Evolutionary conservation across 2,797 vertebrate genomes (phyloP).

Genomic region (Ibycter americanus): DNA sequence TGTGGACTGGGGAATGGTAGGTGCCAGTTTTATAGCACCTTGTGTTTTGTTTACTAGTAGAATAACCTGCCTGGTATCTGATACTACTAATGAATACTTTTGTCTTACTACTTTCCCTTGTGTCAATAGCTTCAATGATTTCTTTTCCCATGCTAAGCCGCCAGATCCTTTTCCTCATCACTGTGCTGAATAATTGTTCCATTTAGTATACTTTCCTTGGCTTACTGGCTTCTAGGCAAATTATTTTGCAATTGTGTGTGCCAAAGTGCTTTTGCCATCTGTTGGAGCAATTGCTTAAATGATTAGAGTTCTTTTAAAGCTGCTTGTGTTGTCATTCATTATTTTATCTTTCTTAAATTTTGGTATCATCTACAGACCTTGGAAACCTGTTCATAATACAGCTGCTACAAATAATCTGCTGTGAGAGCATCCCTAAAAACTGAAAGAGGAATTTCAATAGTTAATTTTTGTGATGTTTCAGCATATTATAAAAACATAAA

Average conservation of each 20-base stretch:
- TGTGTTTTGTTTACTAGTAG: not conserved
- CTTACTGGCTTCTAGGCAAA: constrained; percentile 58
- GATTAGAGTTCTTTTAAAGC: constrained; percentile 40
- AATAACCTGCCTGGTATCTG: not conserved
- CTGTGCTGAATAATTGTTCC: constrained; percentile 38
- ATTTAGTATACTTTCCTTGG: constrained; percentile 20
- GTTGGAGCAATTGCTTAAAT: constrained; percentile 49
- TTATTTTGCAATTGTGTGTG: constrained; percentile 61
- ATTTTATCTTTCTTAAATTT: constrained; percentile 20
- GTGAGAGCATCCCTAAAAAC: not conserved
- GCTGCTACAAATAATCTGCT: not conserved
- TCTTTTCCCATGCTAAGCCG: not conserved
- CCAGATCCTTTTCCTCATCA: constrained; percentile 30
- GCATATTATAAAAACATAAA: not conserved
- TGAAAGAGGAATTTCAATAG: not conserved
- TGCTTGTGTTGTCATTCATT: constrained; percentile 17
- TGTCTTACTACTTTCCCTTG: not conserved
- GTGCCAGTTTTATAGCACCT: not conserved
- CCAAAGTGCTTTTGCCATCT: constrained; percentile 65
- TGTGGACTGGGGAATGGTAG: not conserved
- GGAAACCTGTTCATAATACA: not conserved
- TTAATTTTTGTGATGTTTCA: not conserved
- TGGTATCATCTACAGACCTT: not conserved
- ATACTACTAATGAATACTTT: not conserved
- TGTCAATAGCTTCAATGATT: not conserved